Percentiles rank a stretch among this genome's conserved stretches.
These are phyloP conservation scores for Physella acuta DNA, from an alignment of 1,140 invertebrate genomes.

Conservation along the genomic window DNA sequence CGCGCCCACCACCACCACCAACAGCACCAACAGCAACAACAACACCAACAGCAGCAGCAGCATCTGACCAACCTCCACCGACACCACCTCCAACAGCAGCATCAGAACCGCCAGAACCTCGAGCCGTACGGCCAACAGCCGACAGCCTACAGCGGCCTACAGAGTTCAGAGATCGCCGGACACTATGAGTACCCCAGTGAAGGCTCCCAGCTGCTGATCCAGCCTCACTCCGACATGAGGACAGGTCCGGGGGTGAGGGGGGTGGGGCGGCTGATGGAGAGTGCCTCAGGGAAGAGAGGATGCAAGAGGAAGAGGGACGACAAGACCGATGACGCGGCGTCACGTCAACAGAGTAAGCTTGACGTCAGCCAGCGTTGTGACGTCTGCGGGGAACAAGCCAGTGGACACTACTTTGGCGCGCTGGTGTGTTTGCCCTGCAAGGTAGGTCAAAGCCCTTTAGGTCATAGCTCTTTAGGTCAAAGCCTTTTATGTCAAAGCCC, in stretches of 20 bases:
- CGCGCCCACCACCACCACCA: neutral
- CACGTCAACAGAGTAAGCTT: neutral
- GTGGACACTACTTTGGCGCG: slow-evolving; percentile 61
- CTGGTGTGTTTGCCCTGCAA: slow-evolving; percentile 61
- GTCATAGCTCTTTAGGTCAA: too few species aligned
- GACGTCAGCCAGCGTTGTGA: slow-evolving; percentile 20
- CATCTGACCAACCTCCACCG: neutral
- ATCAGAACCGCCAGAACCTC: neutral
- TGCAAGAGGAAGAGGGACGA: slow-evolving; percentile 18
- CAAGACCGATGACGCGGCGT: slow-evolving; percentile 1
- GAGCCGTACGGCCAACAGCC: neutral
- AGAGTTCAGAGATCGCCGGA: neutral
- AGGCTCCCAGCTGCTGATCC: neutral
- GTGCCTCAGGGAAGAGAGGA: neutral
- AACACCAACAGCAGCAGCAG: neutral
- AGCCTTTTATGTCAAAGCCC: too few species aligned
- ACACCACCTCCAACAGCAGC: slow-evolving; percentile 9
- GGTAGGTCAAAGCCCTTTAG: slow-evolving; percentile 34
- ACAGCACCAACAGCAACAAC: neutral
- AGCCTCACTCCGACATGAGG: slow-evolving; percentile 3
- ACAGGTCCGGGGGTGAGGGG: slow-evolving; percentile 6
- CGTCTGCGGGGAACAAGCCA: slow-evolving; percentile 59
- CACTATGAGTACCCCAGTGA: neutral
- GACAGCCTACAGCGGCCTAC: neutral
- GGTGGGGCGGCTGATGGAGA: neutral